Base-by-base conservation (phyloP, 37 sponge, comb jelly and placozoan genomes). In the Hexactinellida sp. region DNA sequence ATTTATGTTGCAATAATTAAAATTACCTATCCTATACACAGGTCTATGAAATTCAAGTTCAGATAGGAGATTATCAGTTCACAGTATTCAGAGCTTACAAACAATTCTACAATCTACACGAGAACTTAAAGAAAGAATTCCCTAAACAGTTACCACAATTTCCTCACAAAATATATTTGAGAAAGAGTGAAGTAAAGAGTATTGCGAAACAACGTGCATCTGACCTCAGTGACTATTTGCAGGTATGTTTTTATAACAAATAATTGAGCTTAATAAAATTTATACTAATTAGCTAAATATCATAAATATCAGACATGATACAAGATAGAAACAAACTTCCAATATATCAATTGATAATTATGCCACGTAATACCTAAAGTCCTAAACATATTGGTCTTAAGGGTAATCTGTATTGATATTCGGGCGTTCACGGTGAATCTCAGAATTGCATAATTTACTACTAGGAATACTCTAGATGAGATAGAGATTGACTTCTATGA, bases 11-110 rank as follows among this genome's bases (percentile, higher is more conserved):
- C 16, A 24, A 47, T 38, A 30, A 38, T 36, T 38, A 36, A 38
- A 51, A 82, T 19, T 82, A 82, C n/a, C n/a, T n/a, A 9, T 36
- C 23, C 1, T 63, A 0, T 23, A 54, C 0, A 3, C 36, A 87
- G 88, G 86, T 87, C 1, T 87, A 87, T 41, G 84, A 41, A 36
- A 87, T 87, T 24, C 36, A 87, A 86, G 88, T 87, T 36, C 41
- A 34, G 38, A 36, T 86, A 5, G 36, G 52, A 10, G 54, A 86
- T 1, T 36, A 37, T 36, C 10, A 47, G 39, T 86, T 82, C 85
- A 39, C 85, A 36, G 37, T 87, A 35, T 87, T 38, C 37, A 85
- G 88, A 30, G 38, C 85, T 38, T 87, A 86, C n/a, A 85, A 39
- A 35, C 28, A 86, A 87, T 87, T 87, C 63, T 36, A 87, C 85